Evolutionary conservation across 2,888 invertebrate species (phyloP).

Genomic region (Aspidiotus rigidus): DNA sequence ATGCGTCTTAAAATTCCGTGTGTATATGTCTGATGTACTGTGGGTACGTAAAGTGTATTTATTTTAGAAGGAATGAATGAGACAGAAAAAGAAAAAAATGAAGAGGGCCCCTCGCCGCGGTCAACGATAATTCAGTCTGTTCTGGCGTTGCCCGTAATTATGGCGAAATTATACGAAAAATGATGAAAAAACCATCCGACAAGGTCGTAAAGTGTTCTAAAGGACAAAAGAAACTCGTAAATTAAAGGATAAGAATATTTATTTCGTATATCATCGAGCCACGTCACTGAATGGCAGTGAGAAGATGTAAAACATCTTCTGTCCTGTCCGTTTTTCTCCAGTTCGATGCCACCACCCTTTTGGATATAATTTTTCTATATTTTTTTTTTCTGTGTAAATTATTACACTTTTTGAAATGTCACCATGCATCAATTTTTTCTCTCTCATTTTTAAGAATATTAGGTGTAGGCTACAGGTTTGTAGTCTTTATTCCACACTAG

Average conservation of each 20-base stretch:
- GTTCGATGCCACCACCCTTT: not conserved
- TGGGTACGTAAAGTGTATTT: too few species aligned
- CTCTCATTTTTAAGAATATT: not conserved
- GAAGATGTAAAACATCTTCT: slow-evolving; percentile 21
- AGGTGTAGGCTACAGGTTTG: too few species aligned
- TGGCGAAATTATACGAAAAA: slow-evolving; percentile 34
- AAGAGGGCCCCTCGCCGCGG: slow-evolving; percentile 14
- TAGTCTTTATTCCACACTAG: not conserved
- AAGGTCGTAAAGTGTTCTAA: slow-evolving; percentile 24
- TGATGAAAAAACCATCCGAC: slow-evolving; percentile 30
- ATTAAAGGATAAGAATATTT: slow-evolving; percentile 28
- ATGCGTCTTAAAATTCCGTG: slow-evolving; percentile 20
- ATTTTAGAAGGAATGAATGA: too few species aligned
- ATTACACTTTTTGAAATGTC: slow-evolving; percentile 1
- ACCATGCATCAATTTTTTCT: slow-evolving; percentile 2
- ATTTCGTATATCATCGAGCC: slow-evolving; percentile 8
- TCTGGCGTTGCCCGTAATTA: slow-evolving; percentile 23
- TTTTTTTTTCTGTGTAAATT: not conserved
- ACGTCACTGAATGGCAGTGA: slow-evolving; percentile 16
- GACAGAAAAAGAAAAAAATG: not conserved
- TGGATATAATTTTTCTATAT: not conserved
- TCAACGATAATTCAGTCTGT: slow-evolving; percentile 29
- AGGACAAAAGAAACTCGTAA: slow-evolving; percentile 33
- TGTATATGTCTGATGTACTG: not conserved
- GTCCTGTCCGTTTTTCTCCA: not conserved